Percentiles rank a stretch among this genome's conserved stretches.
These are phyloP conservation scores for Trachelus tabidus DNA, from an alignment of 2,888 invertebrate genomes.

Conservation along the genomic window DNA sequence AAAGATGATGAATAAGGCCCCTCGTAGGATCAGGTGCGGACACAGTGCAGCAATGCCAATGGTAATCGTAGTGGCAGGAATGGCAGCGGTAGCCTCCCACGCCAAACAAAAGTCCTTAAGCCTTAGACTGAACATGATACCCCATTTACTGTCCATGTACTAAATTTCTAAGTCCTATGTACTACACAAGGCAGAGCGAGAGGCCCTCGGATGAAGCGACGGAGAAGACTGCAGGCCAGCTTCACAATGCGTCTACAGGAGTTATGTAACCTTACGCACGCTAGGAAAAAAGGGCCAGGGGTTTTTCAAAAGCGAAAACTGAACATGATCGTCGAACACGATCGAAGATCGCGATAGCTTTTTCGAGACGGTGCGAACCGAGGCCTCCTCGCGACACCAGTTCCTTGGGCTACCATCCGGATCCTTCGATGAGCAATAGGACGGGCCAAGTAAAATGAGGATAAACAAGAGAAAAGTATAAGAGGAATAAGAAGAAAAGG, in stretches of 20 bases:
- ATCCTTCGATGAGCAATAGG: too few relatives aligned
- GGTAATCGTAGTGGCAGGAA: constrained; percentile 3
- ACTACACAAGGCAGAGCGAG: background rate
- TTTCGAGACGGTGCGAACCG: background rate
- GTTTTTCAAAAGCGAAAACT: background rate
- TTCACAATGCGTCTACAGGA: constrained; percentile 1
- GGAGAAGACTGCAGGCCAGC: too few relatives aligned
- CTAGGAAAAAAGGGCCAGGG: background rate
- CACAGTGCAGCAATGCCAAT: constrained; percentile 33
- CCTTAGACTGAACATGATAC: constrained; percentile 65
- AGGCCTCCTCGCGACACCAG: background rate
- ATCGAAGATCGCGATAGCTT: constrained; percentile 5
- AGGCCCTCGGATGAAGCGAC: background rate
- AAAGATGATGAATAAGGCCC: too few relatives aligned
- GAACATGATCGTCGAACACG: background rate
- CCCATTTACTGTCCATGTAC: constrained; percentile 63
- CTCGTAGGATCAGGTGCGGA: constrained; percentile 14
- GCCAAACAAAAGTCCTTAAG: constrained; percentile 66
- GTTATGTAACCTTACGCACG: constrained; percentile 4
- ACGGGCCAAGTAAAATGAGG: too few relatives aligned
- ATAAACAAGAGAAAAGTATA: constrained; percentile 11
- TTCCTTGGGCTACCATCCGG: too few relatives aligned
- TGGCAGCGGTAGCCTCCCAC: constrained; percentile 57
- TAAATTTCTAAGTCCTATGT: constrained; percentile 59
- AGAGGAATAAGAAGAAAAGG: constrained; percentile 15